Base-by-base conservation (phyloP, 2,113 vertebrate species). In the Melanocharis versteri region DNA sequence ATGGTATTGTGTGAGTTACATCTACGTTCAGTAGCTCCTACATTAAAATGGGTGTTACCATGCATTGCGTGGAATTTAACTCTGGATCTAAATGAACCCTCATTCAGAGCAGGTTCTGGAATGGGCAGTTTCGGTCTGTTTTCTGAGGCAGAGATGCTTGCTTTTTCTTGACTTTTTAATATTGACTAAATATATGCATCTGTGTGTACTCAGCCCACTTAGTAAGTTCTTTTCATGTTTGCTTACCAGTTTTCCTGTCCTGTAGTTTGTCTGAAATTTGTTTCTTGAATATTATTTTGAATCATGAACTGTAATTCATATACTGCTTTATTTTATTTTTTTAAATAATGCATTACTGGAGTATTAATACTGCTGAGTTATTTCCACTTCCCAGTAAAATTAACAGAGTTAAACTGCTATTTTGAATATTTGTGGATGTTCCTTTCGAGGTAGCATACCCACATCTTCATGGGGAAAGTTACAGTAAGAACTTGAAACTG, bases 21-120 rank as follows among this genome's bases (percentile, higher is more conserved):
- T 13, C 15, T 66, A 2, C 8, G 1, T 69, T 44, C 19, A 12
- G 15, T 39, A 44, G n/a, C 33, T 81, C 10, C 37, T 30, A 3
- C 2, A 1, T 68, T 15, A 65, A 84, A 50, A 26, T 6, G 21
- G 28, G 15, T 5, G 10, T 69, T 77, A 53, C 23, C 0, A 0
- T 40, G 47, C 17, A 9, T 2, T 5, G 15, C 0, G 1, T 90
- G 26, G 39, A 89, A 31, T 50, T 61, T 27, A 60, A 10, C 19
- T 45, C 17, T 71, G n/a, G 11, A 10, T 60, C 54, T 51, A 47
- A 60, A 54, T 23, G 30, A 84, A 15, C 35, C 22, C 19, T 13
- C 4, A 4, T 64, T 82, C 16, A 17, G 27, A 42, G 10, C 35
- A 30, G 39, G 2, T 64, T 89, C 68, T 61, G 54, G 7, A 2